Evolutionary conservation across 2,797 vertebrate species (phyloP).

Genomic region (Hozukius guyotensis): DNA sequence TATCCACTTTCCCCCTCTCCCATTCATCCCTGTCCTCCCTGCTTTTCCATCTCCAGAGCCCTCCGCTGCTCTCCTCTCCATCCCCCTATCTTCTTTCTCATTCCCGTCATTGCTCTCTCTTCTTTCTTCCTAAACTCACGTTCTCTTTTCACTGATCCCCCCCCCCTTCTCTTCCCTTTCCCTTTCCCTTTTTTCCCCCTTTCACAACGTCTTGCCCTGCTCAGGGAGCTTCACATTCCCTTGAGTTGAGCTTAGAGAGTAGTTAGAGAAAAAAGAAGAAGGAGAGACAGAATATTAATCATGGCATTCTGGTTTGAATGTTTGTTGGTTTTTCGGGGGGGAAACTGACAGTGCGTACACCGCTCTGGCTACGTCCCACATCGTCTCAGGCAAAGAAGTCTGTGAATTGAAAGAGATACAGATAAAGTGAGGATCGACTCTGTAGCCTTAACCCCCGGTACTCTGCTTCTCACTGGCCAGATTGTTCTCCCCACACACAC

Average conservation of each 20-base stretch:
- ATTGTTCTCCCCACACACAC: constrained; percentile 80
- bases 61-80: constrained; percentile 20
- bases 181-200: not conserved
- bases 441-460: constrained; percentile 50
- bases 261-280: constrained; percentile 24
- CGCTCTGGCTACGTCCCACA: not conserved
- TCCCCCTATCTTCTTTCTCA: constrained; percentile 35
- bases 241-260: constrained; percentile 68
- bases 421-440: constrained; percentile 42
- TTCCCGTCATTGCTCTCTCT: constrained; percentile 32
- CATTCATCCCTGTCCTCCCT: constrained; percentile 51
- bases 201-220: constrained; percentile 43
- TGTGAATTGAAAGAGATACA: constrained; percentile 31
- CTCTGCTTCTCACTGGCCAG: constrained; percentile 83
- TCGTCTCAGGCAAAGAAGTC: constrained; percentile 1
- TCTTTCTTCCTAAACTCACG: constrained; percentile 40
- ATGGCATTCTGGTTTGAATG: constrained; percentile 7
- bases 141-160: constrained; percentile 44
- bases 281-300: constrained; percentile 47
- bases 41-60: constrained; percentile 56
- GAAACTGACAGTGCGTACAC: not conserved
- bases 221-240: constrained; percentile 74
- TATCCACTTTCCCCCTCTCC: constrained; percentile 61
- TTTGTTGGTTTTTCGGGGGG: constrained; percentile 17
- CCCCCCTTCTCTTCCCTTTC: not conserved